These are phyloP conservation scores for Drosophila melanogaster DNA, from an alignment of 1,140 invertebrate species.

Conservation along the genomic window DNA sequence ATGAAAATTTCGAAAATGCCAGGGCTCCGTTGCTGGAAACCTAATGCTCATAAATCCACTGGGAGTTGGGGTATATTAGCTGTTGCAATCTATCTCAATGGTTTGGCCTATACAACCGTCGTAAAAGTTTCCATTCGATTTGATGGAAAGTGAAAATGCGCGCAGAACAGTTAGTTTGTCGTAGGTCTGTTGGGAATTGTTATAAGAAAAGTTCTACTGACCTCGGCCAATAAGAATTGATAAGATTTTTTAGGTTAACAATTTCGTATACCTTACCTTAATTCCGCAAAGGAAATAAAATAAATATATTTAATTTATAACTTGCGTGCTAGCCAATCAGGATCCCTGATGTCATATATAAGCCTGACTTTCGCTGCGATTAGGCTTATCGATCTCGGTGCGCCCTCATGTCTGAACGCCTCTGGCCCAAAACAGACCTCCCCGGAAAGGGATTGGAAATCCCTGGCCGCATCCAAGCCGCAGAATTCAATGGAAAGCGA, in stretches of 20 bases:
- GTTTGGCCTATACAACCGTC: constrained; percentile 4
- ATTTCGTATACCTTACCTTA: too few species aligned
- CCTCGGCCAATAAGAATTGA: constrained; percentile 22
- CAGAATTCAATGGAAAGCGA: constrained; percentile 57
- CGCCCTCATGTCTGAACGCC: constrained; percentile 46
- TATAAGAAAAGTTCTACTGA: constrained; percentile 52
- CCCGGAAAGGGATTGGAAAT: constrained; percentile 1
- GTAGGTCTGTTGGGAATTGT: constrained; percentile 55
- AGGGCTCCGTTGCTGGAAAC: constrained; percentile 50
- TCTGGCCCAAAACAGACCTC: constrained; percentile 46
- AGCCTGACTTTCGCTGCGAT: constrained; percentile 17
- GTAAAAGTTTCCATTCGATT: constrained; percentile 35
- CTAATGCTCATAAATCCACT: constrained; percentile 71
- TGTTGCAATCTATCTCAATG: constrained; percentile 57
- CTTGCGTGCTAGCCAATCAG: not conserved
- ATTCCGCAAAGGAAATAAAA: too few species aligned
- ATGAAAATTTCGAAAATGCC: constrained; percentile 78
- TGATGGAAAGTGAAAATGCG: constrained; percentile 63
- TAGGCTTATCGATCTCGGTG: constrained; percentile 24
- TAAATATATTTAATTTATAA: too few species aligned
- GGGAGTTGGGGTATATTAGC: constrained; percentile 40
- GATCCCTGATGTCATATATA: not conserved
- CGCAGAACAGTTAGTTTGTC: constrained; percentile 69
- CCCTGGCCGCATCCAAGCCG: constrained; percentile 23
- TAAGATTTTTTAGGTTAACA: not conserved